Percentiles rank a stretch among this genome's conserved stretches.
Conservation (phyloP, 2,113 vertebrate genomes). For the Callocephalon fimbriatum region DNA sequence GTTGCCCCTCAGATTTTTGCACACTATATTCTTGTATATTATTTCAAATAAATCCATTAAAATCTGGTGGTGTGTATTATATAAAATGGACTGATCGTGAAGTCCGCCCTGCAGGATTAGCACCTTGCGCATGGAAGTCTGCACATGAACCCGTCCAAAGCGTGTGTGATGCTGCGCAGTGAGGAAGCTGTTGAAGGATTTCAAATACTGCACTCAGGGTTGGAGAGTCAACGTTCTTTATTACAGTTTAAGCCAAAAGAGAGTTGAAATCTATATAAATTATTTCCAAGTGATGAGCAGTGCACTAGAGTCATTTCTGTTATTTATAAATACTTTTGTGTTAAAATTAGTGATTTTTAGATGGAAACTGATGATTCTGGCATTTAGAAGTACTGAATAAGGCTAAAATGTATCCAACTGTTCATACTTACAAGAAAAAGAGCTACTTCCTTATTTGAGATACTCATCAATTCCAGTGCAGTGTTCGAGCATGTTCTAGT, state of each 20-base stretch:
- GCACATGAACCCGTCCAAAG: fast-evolving
- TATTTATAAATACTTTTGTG: slow-evolving; percentile 14
- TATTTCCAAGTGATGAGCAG: background rate
- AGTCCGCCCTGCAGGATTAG: background rate
- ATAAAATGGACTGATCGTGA: background rate
- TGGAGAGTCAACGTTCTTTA: background rate
- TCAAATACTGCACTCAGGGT: background rate
- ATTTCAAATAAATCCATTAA: slow-evolving; percentile 96
- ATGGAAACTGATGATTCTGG: background rate
- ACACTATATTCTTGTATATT: slow-evolving; percentile 99
- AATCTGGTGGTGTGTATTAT: slow-evolving; percentile 35
- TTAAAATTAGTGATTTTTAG: background rate
- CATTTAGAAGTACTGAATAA: background rate
- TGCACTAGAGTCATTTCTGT: background rate
- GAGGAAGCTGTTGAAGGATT: background rate
- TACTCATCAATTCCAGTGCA: background rate
- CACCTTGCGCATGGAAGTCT: fast-evolving
- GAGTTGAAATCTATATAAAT: background rate
- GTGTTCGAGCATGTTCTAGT: background rate
- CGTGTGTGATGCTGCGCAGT: background rate
- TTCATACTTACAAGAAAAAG: background rate
- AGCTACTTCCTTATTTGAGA: background rate
- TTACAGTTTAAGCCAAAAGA: slow-evolving; percentile 13
- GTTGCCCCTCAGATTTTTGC: slow-evolving; percentile 93
- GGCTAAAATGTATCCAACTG: background rate